Conservation (phyloP, 2,797 vertebrate species). For the Linurgus olivaceus region DNA sequence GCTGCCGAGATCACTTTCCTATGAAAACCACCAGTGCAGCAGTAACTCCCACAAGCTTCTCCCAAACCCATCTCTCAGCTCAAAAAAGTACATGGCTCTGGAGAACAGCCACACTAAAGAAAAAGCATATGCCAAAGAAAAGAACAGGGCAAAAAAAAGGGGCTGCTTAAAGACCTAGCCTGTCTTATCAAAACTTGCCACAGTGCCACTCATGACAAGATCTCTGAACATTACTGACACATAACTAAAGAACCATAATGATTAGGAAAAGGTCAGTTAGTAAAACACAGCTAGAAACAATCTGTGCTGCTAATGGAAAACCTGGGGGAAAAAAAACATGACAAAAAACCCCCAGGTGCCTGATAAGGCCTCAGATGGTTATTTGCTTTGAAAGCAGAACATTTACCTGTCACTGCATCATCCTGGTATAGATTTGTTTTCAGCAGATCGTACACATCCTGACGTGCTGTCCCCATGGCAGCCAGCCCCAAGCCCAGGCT, state of each 20-base stretch:
- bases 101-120: neutral
- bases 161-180: neutral
- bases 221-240: neutral
- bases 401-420: constrained; percentile 94
- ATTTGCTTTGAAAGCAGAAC: constrained; percentile 37
- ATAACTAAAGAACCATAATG: neutral
- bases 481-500: constrained; percentile 94
- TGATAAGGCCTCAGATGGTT: neutral
- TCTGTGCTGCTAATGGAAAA: neutral
- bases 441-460: constrained; percentile 97
- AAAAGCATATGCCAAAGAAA: neutral
- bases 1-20: neutral
- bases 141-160: neutral
- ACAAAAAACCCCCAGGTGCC: neutral
- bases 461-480: constrained; percentile 94
- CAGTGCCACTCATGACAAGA: neutral
- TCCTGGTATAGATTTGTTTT: constrained; percentile 99
- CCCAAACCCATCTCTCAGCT: neutral
- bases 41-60: neutral
- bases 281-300: neutral
- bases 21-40: neutral
- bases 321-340: fast-evolving
- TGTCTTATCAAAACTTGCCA: neutral
- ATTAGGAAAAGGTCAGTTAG: neutral
- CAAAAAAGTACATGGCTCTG: neutral